Evolutionary conservation across 2,797 vertebrate species (phyloP).

Genomic region (Epinephelus awoara): DNA sequence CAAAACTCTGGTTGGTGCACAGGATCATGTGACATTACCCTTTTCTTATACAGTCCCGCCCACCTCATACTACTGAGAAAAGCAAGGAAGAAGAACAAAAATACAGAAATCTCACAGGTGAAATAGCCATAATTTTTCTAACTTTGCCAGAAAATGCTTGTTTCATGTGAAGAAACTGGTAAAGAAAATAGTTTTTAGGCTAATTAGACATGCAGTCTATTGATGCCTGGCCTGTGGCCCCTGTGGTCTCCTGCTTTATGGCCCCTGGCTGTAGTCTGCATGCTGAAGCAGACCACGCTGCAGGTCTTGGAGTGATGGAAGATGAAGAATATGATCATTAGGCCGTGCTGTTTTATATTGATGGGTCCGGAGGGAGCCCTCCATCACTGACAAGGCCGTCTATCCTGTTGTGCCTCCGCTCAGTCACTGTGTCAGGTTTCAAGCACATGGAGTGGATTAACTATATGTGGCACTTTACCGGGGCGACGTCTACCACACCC

Average conservation of each 20-base stretch:
- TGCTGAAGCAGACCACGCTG: constrained; percentile 28
- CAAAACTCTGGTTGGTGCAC: constrained; percentile 6
- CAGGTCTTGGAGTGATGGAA: constrained; percentile 39
- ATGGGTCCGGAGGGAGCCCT: constrained; percentile 75
- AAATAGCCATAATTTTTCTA: background rate
- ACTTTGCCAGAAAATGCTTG: background rate
- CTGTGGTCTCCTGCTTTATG: constrained; percentile 13
- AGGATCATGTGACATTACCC: background rate
- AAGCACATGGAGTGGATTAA: constrained; percentile 84
- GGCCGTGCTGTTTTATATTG: constrained; percentile 44
- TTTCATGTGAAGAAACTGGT: background rate
- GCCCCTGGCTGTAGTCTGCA: constrained; percentile 17
- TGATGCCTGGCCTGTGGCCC: constrained; percentile 10
- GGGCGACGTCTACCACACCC: constrained; percentile 64
- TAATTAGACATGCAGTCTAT: background rate
- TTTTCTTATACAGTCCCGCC: background rate
- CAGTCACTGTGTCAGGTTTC: constrained; percentile 74
- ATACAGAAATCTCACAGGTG: background rate
- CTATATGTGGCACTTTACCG: constrained; percentile 58
- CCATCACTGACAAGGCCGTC: constrained; percentile 69
- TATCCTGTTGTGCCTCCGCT: constrained; percentile 54
- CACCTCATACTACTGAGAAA: background rate
- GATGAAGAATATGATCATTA: constrained; percentile 59
- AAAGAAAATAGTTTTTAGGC: background rate
- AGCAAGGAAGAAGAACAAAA: constrained; percentile 1